phyloP scores from a whole-genome alignment of 2,888 invertebrate species.

The Synanthedon tipuliformis region DNA sequence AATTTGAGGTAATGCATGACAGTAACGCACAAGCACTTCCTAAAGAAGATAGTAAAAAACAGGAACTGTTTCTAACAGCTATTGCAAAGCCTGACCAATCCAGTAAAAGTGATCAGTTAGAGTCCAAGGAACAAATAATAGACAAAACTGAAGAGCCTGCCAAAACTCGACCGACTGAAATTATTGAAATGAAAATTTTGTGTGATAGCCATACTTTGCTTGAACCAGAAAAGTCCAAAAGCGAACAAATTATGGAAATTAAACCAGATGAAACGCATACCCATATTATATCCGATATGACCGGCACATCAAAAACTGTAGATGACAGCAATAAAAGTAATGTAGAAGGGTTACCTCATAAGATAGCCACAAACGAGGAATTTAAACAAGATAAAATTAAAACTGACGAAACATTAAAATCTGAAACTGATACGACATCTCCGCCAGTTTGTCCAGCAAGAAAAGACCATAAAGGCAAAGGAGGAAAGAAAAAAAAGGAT shows the following conservation, averaged over 20 bases:
- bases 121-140: not conserved
- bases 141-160: not conserved
- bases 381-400: not conserved
- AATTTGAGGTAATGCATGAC: slow-evolving; percentile 5
- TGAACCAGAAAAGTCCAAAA: not conserved
- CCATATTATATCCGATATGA: too few species aligned
- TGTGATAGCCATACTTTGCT: not conserved
- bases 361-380: not conserved
- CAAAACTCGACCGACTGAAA: not conserved
- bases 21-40: not conserved
- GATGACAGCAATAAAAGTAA: too few species aligned
- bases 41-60: slow-evolving; percentile 1
- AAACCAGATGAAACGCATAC: not conserved
- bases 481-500: slow-evolving; percentile 41
- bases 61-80: not conserved
- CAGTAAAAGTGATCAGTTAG: not conserved
- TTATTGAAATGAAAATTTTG: too few species aligned
- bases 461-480: slow-evolving; percentile 49
- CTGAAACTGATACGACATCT: slow-evolving; percentile 13
- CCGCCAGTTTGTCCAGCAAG: slow-evolving; percentile 33
- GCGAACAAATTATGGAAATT: not conserved
- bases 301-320: not conserved
- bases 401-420: slow-evolving; percentile 3
- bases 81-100: not conserved
- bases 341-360: not conserved